Conservation (phyloP, 2,113 vertebrate species). For the Rhabdornis inornatus region DNA sequence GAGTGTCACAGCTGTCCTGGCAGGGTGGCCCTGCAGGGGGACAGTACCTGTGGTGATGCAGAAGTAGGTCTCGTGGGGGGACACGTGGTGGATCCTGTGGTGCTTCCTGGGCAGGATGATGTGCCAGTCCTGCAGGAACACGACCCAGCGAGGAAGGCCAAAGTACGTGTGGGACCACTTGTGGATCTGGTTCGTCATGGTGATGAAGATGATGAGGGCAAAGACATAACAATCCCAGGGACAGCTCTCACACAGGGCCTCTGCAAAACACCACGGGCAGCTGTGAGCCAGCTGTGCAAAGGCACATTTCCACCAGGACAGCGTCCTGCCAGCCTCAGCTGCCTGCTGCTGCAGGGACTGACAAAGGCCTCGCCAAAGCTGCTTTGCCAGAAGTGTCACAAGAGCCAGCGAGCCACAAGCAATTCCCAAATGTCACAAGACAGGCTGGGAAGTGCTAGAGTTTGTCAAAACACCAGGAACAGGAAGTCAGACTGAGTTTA, state of each 20-base stretch:
- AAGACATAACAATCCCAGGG: conserved; percentile 92
- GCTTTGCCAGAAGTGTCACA: not conserved
- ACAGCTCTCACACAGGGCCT: conserved; percentile 79
- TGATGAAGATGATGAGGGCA: conserved; percentile 89
- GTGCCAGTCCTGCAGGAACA: conserved; percentile 89
- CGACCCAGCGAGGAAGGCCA: conserved; percentile 89
- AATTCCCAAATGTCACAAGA: not conserved
- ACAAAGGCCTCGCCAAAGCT: not conserved
- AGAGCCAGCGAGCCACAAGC: not conserved
- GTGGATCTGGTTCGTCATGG: conserved; percentile 99
- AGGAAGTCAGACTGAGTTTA: not conserved
- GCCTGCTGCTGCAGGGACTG: not conserved
- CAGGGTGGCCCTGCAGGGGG: not conserved
- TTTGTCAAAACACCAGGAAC: not conserved
- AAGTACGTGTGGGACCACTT: conserved; percentile 99
- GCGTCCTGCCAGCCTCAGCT: not conserved
- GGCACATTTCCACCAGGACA: not conserved
- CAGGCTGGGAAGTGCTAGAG: not conserved
- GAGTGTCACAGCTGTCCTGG: not conserved
- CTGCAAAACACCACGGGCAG: conserved; percentile 66
- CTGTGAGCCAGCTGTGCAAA: not conserved
- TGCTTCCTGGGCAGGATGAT: conserved; percentile 95
- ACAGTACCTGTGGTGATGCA: conserved; percentile 95
- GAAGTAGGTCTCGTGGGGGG: conserved; percentile 98
- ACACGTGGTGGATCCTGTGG: conserved; percentile 94